These are phyloP conservation scores for Julus scanicus DNA, from an alignment of 2,888 invertebrate species.

Conservation along the genomic window DNA sequence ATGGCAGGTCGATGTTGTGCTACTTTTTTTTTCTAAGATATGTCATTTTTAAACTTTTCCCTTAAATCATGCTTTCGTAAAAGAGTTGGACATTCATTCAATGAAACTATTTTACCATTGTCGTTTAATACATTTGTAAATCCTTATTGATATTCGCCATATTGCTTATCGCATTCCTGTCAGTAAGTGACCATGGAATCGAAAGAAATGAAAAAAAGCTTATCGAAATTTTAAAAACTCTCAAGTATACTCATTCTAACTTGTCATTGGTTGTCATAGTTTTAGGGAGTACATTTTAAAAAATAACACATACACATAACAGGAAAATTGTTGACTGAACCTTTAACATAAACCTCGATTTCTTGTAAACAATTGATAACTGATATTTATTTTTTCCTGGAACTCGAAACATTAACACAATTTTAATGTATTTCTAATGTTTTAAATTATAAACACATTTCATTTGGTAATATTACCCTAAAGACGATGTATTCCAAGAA, in stretches of 20 bases:
- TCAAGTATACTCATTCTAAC: not conserved
- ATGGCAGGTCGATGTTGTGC: not conserved
- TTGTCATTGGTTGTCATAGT: not conserved
- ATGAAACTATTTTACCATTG: not conserved
- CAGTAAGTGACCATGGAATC: too few species aligned
- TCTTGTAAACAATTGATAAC: not conserved
- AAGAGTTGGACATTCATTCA: not conserved
- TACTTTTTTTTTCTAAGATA: not conserved
- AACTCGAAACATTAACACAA: not conserved
- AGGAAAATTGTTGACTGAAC: not conserved
- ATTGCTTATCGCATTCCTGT: not conserved
- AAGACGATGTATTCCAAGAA: not conserved
- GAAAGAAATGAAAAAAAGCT: not conserved
- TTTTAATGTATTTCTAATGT: not conserved
- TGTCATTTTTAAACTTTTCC: not conserved
- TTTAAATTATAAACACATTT: not conserved
- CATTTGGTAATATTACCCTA: not conserved
- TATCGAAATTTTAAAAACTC: not conserved
- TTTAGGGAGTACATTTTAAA: not conserved
- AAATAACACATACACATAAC: not conserved
- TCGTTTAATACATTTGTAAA: not conserved
- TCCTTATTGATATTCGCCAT: not conserved
- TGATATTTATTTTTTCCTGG: not conserved
- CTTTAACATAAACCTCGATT: not conserved
- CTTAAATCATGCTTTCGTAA: not conserved